Evolutionary conservation across 2,888 invertebrate genomes (phyloP), one percentile per base, ranked within the genome.

Genomic region (Tupiocoris notatus): DNA sequence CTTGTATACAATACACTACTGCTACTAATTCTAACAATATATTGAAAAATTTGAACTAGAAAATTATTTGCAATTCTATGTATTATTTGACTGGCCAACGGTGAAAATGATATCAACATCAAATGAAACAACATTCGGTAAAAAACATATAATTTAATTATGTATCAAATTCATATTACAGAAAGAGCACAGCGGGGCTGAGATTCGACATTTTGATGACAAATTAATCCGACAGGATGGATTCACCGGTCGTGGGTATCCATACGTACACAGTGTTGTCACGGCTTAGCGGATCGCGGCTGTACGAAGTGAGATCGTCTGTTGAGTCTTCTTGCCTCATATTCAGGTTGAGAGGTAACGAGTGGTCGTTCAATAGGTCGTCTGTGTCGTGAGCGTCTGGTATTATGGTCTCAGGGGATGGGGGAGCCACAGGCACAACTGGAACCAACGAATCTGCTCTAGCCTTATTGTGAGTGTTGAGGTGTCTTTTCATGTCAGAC

Each of bases 401-500:
- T 7, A 76, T 20, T 21, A 59, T 61, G 2, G 68, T 73, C 59
- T 62, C 71, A 39, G 70, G 66, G 17, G 66, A 71, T n/a, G 57
- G 70, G 17, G 62, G 65, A 20, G 23, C 61, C 12, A 24, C 57
- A 12, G 9, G 9, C 7, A 12, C 22, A 9, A 25, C 68, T 1
- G 64, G 57, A 16, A 63, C 67, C 12, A 58, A 64, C 22, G 54
- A 77, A 16, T 75, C 54, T n/a, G 59, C 65, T 18, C 71, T 62
- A 54, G 82, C 82, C 65, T 83, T 81, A 39, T 81, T 86, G 83
- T 95, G 95, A 0, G 91, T 91, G 68, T 89, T 88, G 83, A 89
- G 86, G 83, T 95, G 95, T 0, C 95, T 87, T 74, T 92, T 91
- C 86, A 95, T 89, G 83, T 95, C 95, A 17, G 92, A 92, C 1